Conservation (phyloP, 2,888 invertebrate genomes). For the Ectobius pallidus region DNA sequence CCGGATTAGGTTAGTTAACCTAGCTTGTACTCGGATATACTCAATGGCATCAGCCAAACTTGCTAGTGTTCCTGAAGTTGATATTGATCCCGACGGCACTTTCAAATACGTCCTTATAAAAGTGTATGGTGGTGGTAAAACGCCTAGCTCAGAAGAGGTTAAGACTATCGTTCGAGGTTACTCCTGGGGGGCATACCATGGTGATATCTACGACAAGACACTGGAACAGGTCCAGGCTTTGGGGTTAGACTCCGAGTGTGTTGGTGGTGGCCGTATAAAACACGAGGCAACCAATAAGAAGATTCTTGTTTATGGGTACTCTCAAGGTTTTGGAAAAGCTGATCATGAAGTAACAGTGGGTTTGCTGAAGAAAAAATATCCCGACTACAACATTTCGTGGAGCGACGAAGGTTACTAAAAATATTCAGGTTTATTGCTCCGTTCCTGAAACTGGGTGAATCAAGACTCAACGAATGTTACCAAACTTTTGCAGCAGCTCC, state of each 20-base stretch:
- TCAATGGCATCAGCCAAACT: no score
- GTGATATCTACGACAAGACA: constrained; percentile 40
- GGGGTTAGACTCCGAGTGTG: constrained; percentile 75
- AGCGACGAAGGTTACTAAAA: constrained; percentile 84
- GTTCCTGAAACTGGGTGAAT: no score
- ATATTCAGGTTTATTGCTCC: no score
- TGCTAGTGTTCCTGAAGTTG: constrained; percentile 68
- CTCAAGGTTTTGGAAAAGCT: constrained; percentile 85
- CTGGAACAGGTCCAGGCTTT: constrained; percentile 46
- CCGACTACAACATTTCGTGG: constrained; percentile 77
- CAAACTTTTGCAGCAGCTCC: no score
- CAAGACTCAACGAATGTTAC: no score
- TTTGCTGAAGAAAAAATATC: constrained; percentile 74
- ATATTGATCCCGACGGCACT: constrained; percentile 82
- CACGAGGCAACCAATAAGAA: constrained; percentile 77
- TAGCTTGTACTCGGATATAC: no score
- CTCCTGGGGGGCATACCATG: constrained; percentile 53
- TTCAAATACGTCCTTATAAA: constrained; percentile 93
- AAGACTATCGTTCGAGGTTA: constrained; percentile 58
- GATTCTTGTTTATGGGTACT: constrained; percentile 92
- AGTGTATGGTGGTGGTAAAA: constrained; percentile 55
- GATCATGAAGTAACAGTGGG: constrained; percentile 81
- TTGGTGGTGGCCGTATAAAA: constrained; percentile 92
- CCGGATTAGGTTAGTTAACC: no score
- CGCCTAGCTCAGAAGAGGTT: constrained; percentile 30